A percentile compares a stretch with the other conserved stretches of the same genome.
Conservation (phyloP, 2,113 vertebrate genomes). For the Odocoileus hemionus region DNA sequence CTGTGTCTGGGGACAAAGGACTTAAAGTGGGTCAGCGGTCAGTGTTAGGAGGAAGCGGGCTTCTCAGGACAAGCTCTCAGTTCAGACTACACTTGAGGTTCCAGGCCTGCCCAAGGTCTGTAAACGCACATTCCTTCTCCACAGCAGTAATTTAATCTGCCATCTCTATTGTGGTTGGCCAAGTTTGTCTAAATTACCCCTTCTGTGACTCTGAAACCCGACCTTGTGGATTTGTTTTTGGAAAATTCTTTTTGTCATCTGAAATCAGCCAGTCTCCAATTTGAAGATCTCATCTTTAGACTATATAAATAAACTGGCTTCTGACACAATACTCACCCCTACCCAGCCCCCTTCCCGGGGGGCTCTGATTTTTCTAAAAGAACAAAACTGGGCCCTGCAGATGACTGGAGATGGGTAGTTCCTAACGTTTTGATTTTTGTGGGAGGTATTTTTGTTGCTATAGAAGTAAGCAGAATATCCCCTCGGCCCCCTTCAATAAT, state of each 20-base stretch:
- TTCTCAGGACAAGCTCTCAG: not conserved
- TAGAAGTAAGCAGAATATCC: not conserved
- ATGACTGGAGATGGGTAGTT: not conserved
- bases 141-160: slow-evolving; percentile 41
- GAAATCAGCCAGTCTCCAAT: slow-evolving; percentile 32
- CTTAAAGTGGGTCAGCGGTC: not conserved
- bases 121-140: slow-evolving; percentile 15
- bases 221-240: slow-evolving; percentile 53
- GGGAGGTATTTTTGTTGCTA: not conserved
- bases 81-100: not conserved
- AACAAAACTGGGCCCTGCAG: not conserved
- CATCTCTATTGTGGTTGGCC: slow-evolving; percentile 46
- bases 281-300: slow-evolving; percentile 27
- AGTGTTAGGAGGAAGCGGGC: not conserved
- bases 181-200: slow-evolving; percentile 41
- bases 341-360: not conserved
- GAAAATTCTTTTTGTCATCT: slow-evolving; percentile 54
- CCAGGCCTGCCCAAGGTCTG: not conserved
- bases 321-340: not conserved
- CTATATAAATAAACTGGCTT: slow-evolving; percentile 40
- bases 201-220: slow-evolving; percentile 44
- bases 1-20: not conserved
- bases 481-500: not conserved
- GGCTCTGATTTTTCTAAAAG: slow-evolving; percentile 18
- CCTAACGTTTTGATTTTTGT: not conserved